These are phyloP conservation scores for Nyctibius grandis DNA, from an alignment of 2,797 vertebrate species.

Conservation along the genomic window DNA sequence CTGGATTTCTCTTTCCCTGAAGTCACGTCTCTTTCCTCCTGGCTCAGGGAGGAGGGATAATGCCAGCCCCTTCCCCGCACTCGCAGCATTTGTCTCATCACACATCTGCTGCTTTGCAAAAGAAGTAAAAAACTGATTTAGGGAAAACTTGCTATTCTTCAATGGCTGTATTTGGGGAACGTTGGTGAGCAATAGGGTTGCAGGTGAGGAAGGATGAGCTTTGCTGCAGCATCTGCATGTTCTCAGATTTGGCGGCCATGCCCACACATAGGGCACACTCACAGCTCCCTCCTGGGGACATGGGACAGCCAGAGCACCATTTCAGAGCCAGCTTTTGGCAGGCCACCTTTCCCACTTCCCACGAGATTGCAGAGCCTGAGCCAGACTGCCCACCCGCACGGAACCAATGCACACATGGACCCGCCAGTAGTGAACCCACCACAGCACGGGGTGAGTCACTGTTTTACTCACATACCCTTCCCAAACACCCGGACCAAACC, in stretches of 20 bases:
- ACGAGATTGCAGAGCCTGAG: accelerated
- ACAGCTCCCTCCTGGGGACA: not conserved
- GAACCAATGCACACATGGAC: accelerated
- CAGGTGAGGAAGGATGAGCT: not conserved
- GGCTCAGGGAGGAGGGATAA: not conserved
- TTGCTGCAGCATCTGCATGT: not conserved
- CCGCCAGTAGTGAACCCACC: not conserved
- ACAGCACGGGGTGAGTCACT: not conserved
- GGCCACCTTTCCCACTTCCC: not conserved
- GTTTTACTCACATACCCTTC: not conserved
- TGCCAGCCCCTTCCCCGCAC: not conserved
- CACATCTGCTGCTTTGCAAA: not conserved
- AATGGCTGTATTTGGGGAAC: not conserved
- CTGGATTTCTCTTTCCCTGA: not conserved
- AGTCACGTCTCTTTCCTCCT: not conserved
- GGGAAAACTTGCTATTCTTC: not conserved
- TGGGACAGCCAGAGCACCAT: not conserved
- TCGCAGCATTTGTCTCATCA: accelerated
- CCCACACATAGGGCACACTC: accelerated
- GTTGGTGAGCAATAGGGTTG: not conserved
- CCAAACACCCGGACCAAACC: not conserved
- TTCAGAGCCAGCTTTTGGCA: not conserved
- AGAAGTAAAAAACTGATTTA: not conserved
- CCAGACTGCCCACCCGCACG: not conserved
- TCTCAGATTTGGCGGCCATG: accelerated